Evolutionary conservation across 2,113 vertebrate species (phyloP).

Genomic region (Vanacampus margaritifer): DNA sequence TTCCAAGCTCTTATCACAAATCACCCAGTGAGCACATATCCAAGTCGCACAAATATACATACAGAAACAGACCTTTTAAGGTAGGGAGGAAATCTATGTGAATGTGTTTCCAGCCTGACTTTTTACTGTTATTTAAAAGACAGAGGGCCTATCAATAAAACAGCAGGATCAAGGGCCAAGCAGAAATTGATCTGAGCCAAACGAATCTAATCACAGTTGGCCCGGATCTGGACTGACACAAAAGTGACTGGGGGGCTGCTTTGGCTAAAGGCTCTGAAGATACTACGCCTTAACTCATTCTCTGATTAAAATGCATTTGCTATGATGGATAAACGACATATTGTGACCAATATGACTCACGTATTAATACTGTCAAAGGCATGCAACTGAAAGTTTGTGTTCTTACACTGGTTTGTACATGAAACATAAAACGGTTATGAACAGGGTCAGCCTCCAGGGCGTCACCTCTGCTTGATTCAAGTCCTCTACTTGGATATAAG

Average conservation of each 20-base stretch:
- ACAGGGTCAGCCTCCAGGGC: too few species aligned
- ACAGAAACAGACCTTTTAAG: neutral
- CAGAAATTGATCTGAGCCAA: constrained; percentile 43
- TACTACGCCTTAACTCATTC: neutral
- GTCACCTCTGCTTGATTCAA: too few species aligned
- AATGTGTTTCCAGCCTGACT: constrained; percentile 10
- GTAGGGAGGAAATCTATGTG: constrained; percentile 8
- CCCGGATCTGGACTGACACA: constrained; percentile 20
- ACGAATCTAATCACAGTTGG: constrained; percentile 36
- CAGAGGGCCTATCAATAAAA: constrained; percentile 36
- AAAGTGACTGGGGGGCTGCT: constrained; percentile 26
- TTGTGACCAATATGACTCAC: too few species aligned
- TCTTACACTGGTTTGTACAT: neutral
- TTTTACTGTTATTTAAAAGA: constrained; percentile 19
- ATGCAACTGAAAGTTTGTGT: too few species aligned
- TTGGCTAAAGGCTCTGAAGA: constrained; percentile 5
- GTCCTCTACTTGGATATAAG: too few species aligned
- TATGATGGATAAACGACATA: neutral
- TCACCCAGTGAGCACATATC: neutral
- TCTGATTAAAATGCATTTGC: neutral
- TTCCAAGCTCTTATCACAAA: neutral
- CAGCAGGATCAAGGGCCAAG: constrained; percentile 32
- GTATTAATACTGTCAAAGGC: too few species aligned
- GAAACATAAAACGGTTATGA: neutral
- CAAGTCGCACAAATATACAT: neutral